phyloP scores from a whole-genome alignment of 2,888 invertebrate genomes.

The Pachymerium ferrugineum region DNA sequence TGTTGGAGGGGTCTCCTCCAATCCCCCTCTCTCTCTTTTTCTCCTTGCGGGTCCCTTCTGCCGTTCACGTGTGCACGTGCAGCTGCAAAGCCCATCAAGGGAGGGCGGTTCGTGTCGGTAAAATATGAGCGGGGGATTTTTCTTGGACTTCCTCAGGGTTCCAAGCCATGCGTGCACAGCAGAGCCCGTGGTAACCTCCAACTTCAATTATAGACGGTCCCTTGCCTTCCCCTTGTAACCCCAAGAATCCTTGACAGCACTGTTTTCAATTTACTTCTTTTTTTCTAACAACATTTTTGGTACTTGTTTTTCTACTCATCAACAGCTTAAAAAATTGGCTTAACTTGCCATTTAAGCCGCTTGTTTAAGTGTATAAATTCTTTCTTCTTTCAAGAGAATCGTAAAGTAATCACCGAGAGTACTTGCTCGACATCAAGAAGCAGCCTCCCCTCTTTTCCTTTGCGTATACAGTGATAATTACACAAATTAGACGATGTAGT shows the following conservation, averaged over 20 bases:
- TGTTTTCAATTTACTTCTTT: not conserved
- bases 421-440: slow-evolving; percentile 11
- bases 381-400: slow-evolving; percentile 15
- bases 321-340: not conserved
- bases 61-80: slow-evolving; percentile 29
- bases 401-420: slow-evolving; percentile 4
- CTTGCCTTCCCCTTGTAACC: slow-evolving; percentile 1
- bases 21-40: not conserved
- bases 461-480: slow-evolving; percentile 29
- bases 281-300: not conserved
- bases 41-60: not conserved
- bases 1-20: slow-evolving; percentile 25
- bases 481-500: slow-evolving; percentile 31
- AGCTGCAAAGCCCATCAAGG: slow-evolving; percentile 33
- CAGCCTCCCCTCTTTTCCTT: not conserved
- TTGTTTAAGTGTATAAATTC: not conserved
- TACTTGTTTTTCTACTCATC: not conserved
- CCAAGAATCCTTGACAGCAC: not conserved
- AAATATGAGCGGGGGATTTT: slow-evolving; percentile 31
- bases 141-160: slow-evolving; percentile 33
- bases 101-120: slow-evolving; percentile 30
- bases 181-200: slow-evolving; percentile 24
- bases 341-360: not conserved
- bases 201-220: slow-evolving; percentile 23
- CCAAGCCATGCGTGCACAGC: slow-evolving; percentile 32